Conservation (phyloP, 2,888 invertebrate genomes). For the Drosophila greeni region DNA sequence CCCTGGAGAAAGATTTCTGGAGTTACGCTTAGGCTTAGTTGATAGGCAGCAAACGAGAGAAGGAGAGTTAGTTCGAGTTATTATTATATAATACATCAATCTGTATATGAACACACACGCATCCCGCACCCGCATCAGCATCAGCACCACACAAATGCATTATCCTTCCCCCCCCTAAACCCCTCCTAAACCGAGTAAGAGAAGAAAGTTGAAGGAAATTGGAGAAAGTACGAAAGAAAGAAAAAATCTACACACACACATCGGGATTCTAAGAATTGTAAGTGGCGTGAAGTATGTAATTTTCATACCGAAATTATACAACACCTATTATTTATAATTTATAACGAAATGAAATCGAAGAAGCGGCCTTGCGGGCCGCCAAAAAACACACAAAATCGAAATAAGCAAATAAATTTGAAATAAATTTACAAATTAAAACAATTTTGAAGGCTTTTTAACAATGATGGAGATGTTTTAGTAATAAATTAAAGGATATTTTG, state of each 20-base stretch:
- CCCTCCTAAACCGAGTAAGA: not conserved
- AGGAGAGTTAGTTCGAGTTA: conserved; percentile 50
- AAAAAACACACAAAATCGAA: conserved; percentile 39
- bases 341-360: conserved; percentile 39
- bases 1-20: conserved; percentile 40
- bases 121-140: conserved; percentile 21
- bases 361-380: conserved; percentile 7
- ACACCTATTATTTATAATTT: conserved; percentile 36
- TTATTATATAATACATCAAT: conserved; percentile 63
- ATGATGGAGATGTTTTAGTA: too few species aligned
- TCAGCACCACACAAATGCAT: conserved; percentile 19
- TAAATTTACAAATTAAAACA: conserved; percentile 37
- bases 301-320: conserved; percentile 46
- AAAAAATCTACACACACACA: conserved; percentile 19
- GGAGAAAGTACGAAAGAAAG: not conserved
- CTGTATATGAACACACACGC: conserved; percentile 53
- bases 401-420: conserved; percentile 43
- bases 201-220: not conserved
- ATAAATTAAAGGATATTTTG: not conserved
- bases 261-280: conserved; percentile 41
- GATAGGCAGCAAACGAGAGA: conserved; percentile 30
- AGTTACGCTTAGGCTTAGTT: conserved; percentile 64
- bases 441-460: too few species aligned
- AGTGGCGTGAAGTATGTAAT: conserved; percentile 53
- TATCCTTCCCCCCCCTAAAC: not conserved